Conservation (phyloP, 2,888 invertebrate species). For the Epirrhoe tristata region DNA sequence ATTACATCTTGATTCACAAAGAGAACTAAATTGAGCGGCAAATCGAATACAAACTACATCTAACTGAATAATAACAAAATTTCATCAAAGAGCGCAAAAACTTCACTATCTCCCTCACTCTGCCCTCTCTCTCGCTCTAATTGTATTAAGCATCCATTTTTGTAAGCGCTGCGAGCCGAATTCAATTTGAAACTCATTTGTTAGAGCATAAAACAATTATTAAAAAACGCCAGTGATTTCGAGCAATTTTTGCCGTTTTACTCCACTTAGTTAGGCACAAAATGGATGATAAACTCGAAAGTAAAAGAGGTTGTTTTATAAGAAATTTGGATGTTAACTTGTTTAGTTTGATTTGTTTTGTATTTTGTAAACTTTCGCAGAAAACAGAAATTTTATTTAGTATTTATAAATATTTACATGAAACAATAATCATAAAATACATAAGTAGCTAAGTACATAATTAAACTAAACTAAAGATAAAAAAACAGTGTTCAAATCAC, state of each 20-base stretch:
- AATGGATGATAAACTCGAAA: slow-evolving; percentile 28
- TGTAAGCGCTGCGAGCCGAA: slow-evolving; percentile 85
- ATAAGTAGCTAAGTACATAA: too few species aligned
- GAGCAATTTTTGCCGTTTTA: slow-evolving; percentile 79
- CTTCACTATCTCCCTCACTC: slow-evolving; percentile 55
- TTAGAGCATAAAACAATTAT: slow-evolving; percentile 85
- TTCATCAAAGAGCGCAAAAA: slow-evolving; percentile 58
- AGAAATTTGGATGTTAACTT: slow-evolving; percentile 23
- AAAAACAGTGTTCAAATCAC: too few species aligned
- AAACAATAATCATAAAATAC: too few species aligned
- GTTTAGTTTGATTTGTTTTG: slow-evolving; percentile 1
- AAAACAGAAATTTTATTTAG: neutral
- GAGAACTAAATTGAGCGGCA: slow-evolving; percentile 53
- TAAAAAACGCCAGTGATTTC: slow-evolving; percentile 83
- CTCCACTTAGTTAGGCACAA: slow-evolving; percentile 65
- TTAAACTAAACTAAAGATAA: too few species aligned
- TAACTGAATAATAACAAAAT: slow-evolving; percentile 58
- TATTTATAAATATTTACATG: too few species aligned
- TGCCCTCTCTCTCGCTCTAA: slow-evolving; percentile 82
- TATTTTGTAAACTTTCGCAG: neutral
- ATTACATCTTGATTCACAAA: slow-evolving; percentile 40
- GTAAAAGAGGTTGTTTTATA: slow-evolving; percentile 28
- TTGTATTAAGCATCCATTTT: slow-evolving; percentile 89
- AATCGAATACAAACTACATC: slow-evolving; percentile 61
- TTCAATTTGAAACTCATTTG: slow-evolving; percentile 90